Percentiles rank a stretch among this genome's conserved stretches.
These are phyloP conservation scores for Tetanocera ferruginea DNA, from an alignment of 2,888 invertebrate species.

Conservation along the genomic window DNA sequence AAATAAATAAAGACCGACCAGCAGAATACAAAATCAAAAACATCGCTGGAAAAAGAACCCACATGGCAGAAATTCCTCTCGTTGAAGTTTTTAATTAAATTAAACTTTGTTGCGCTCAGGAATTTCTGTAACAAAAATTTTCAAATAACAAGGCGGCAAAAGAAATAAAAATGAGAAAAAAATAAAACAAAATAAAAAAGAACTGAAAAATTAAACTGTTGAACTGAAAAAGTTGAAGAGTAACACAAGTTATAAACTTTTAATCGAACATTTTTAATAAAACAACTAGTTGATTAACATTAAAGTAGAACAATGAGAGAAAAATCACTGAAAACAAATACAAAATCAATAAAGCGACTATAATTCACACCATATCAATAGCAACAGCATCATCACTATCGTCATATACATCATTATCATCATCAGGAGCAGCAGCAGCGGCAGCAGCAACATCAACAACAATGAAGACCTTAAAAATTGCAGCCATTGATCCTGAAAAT, in stretches of 20 bases:
- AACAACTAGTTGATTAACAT: not conserved
- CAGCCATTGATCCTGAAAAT: conserved; percentile 32
- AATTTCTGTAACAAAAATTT: conserved; percentile 12
- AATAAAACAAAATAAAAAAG: not conserved
- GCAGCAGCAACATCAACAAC: not conserved
- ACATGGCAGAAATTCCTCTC: conserved; percentile 21
- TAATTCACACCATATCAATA: not conserved
- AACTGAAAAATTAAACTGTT: not conserved
- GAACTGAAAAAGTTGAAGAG: not conserved
- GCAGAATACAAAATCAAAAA: not conserved
- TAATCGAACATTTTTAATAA: not conserved
- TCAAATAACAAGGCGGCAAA: conserved; percentile 13
- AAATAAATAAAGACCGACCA: too few species aligned
- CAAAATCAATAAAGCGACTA: conserved; percentile 36
- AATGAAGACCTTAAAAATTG: conserved; percentile 27
- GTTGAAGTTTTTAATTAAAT: conserved; percentile 35
- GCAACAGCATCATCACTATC: not conserved
- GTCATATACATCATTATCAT: not conserved
- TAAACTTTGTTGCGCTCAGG: conserved; percentile 19
- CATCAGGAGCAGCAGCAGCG: not conserved
- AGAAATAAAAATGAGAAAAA: not conserved
- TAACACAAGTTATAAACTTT: not conserved
- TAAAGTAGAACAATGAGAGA: not conserved
- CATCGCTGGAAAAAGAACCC: not conserved
- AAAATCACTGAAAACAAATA: not conserved